Conservation (phyloP, 2,888 invertebrate species). For the Lepidochitona cinerea region DNA sequence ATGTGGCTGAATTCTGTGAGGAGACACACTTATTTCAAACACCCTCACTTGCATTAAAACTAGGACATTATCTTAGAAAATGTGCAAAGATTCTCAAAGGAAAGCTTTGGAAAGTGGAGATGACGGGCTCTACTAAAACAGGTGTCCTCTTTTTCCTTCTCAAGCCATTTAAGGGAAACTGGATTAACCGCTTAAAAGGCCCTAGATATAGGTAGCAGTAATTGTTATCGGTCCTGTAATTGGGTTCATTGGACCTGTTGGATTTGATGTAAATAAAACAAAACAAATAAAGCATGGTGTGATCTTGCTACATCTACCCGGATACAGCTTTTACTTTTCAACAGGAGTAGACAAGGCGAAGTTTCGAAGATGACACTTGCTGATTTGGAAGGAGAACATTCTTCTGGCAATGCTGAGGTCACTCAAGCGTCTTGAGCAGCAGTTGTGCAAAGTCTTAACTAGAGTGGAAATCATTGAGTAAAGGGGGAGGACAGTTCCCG, state of each 20-base stretch:
- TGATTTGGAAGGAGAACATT: background rate
- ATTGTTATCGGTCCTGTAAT: too few relatives aligned
- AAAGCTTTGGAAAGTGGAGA: too few relatives aligned
- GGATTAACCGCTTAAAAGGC: too few relatives aligned
- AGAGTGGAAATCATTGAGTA: constrained; percentile 10
- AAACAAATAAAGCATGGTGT: too few relatives aligned
- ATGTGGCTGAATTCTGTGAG: too few relatives aligned
- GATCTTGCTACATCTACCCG: background rate
- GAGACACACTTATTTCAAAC: too few relatives aligned
- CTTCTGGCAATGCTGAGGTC: background rate
- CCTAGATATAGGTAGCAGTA: too few relatives aligned
- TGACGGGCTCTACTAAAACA: background rate
- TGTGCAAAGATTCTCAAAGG: background rate
- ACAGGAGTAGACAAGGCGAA: constrained; percentile 15
- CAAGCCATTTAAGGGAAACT: too few relatives aligned
- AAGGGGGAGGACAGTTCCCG: constrained; percentile 9
- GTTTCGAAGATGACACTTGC: constrained; percentile 1
- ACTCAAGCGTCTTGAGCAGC: background rate
- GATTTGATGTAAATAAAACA: too few relatives aligned
- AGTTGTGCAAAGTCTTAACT: background rate
- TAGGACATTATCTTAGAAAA: background rate
- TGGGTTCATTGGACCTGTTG: too few relatives aligned
- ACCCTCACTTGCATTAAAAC: too few relatives aligned
- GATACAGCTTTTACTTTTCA: background rate
- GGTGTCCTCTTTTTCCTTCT: background rate